Conservation (phyloP, 2,113 vertebrate genomes). For the Chloropsis hardwickii region DNA sequence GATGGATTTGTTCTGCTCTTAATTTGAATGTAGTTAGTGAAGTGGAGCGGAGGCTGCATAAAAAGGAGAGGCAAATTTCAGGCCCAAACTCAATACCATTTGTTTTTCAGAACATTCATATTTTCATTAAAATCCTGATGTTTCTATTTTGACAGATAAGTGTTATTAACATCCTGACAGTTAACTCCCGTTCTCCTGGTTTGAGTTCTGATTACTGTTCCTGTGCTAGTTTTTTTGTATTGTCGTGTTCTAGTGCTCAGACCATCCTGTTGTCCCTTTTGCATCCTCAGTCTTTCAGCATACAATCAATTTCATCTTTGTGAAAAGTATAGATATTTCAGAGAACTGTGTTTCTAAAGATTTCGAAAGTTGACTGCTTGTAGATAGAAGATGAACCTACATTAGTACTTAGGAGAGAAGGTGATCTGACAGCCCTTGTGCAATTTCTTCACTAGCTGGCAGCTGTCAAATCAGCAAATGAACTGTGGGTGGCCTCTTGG, state of each 20-base stretch:
- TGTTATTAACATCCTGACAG: neutral
- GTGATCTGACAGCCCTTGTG: neutral
- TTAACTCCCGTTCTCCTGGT: neutral
- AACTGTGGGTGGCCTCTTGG: neutral
- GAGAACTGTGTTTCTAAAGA: neutral
- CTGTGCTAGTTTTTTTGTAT: neutral
- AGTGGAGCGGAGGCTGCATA: neutral
- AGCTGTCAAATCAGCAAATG: neutral
- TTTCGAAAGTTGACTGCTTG: neutral
- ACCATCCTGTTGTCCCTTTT: neutral
- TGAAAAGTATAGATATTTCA: neutral
- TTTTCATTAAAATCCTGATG: neutral
- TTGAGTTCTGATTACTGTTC: neutral
- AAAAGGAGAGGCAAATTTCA: neutral
- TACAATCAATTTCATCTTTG: neutral
- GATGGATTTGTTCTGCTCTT: neutral
- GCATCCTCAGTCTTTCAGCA: neutral
- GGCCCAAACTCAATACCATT: neutral
- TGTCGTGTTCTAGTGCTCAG: neutral
- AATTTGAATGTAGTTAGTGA: neutral
- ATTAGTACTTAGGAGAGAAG: accelerated
- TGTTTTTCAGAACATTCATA: neutral
- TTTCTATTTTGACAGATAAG: neutral
- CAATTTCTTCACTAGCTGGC: neutral
- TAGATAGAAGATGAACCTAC: neutral